A percentile compares a stretch with the other conserved stretches of the same genome.
Conservation (phyloP, 2,797 vertebrate species). For the Micropoecilia bifurca region DNA sequence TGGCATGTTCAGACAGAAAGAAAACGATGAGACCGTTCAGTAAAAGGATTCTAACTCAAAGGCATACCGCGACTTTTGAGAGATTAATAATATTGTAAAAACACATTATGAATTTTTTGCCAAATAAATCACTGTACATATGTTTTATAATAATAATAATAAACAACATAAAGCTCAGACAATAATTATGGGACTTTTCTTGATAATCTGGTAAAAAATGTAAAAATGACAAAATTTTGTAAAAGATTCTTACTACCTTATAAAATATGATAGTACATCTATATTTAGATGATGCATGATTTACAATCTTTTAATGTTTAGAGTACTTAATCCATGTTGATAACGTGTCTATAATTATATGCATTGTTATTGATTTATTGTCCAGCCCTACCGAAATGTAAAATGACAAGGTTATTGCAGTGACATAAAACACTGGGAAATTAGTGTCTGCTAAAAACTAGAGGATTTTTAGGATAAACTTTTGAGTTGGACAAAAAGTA, state of each 20-base stretch:
- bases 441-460: not conserved
- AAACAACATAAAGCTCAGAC: not conserved
- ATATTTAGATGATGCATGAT: too few relatives aligned
- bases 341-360: too few relatives aligned
- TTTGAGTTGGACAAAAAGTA: not conserved
- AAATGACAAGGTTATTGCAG: not conserved
- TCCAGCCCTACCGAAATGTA: not conserved
- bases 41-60: constrained; percentile 47
- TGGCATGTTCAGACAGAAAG: constrained; percentile 70
- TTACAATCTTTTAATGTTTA: too few relatives aligned
- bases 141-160: not conserved
- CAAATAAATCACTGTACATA: constrained; percentile 1
- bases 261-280: too few relatives aligned
- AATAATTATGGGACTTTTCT: not conserved
- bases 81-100: constrained; percentile 24
- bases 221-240: not conserved
- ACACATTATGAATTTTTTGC: not conserved
- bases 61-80: constrained; percentile 21
- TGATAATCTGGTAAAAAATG: not conserved
- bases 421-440: not conserved
- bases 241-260: too few relatives aligned
- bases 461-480: not conserved
- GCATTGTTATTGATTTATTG: too few relatives aligned
- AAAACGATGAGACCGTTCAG: constrained; percentile 44
- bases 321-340: too few relatives aligned